Percentiles rank a stretch among this genome's conserved stretches.
phyloP scores from a whole-genome alignment of 2,888 invertebrate species.

The Drosophila buzzatii region DNA sequence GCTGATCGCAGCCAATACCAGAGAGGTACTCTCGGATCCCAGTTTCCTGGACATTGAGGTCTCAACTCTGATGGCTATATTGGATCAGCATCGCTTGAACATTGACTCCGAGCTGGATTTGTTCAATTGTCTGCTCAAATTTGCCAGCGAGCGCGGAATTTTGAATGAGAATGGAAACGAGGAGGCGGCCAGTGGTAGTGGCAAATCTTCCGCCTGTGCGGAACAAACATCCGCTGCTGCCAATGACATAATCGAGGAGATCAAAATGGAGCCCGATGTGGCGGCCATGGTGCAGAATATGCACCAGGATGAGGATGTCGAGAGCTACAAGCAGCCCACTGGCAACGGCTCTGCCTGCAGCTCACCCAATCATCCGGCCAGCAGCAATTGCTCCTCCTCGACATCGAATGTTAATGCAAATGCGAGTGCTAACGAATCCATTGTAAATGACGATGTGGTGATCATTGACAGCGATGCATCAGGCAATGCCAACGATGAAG shows the following conservation, averaged over 20 bases:
- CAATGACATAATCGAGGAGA: constrained; percentile 70
- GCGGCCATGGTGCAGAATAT: constrained; percentile 79
- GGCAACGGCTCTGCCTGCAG: constrained; percentile 15
- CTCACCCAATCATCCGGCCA: constrained; percentile 23
- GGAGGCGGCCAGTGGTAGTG: constrained; percentile 20
- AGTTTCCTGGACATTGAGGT: constrained; percentile 92
- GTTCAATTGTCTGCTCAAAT: constrained; percentile 90
- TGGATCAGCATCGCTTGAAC: constrained; percentile 91
- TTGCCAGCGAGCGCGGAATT: constrained; percentile 87
- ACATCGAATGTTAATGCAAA: constrained; percentile 21
- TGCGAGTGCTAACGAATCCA: background rate
- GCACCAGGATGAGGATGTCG: constrained; percentile 70
- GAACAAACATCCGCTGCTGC: constrained; percentile 51
- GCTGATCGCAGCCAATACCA: constrained; percentile 91
- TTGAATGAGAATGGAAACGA: constrained; percentile 62
- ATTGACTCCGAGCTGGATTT: constrained; percentile 91
- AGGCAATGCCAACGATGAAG: constrained; percentile 56
- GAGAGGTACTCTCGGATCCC: constrained; percentile 90
- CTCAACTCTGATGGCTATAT: constrained; percentile 90
- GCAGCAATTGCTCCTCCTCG: constrained; percentile 8
- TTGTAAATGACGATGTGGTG: constrained; percentile 72
- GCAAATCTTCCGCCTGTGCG: constrained; percentile 8
- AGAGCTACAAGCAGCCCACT: constrained; percentile 38
- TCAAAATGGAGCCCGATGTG: constrained; percentile 84
- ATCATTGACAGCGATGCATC: constrained; percentile 81